Evolutionary conservation across 2,113 vertebrate species (phyloP), one percentile per base, ranked within the genome.

Genomic region (Pelmatolapia mariae): DNA sequence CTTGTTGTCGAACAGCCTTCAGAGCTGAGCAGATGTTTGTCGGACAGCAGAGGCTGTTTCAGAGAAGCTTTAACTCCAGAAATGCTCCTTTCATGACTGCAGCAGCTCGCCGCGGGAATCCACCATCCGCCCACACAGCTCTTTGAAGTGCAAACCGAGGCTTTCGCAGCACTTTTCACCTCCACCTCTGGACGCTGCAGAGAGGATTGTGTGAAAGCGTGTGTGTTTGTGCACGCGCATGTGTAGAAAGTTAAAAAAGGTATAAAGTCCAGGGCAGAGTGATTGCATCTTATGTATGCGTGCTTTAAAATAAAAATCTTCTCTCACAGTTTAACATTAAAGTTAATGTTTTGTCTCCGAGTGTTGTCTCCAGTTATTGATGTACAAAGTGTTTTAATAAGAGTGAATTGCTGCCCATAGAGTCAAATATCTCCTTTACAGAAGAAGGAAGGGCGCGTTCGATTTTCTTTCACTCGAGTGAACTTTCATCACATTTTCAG

Each of bases 91-190:
- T 85, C 66, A 84, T 47, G 61, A 18, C 53, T 7, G 40, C 85
- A 8, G 81, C 81, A 29, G 81, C 81, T 84, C 81, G 6, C 73
- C 1, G 24, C 61, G 3, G 53, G 61, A n/a, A 7, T 22, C 76
- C 8, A 40, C 76, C 82, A 8, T 90, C 56, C 83, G 1, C 86
- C 79, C 82, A 87, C 89, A 5, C 86, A 13, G 10, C 5, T 40
- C 68, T 87, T 85, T 87, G 82, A 85, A 80, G 86, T 82, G 86
- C 82, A 87, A 85, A 85, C 36, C 1, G 22, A 79, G 79, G 86
- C 38, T 82, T 90, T 84, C 57, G 31, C 82, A 68, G 66, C 71
- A 88, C 71, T 86, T 90, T 83, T 86, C 81, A 84, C 86, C 86
- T 88, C 61, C 89, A 86, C 81, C 84, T 68, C 61, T 66, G 78